Percentiles rank a stretch among this genome's conserved stretches.
phyloP scores from a whole-genome alignment of 2,797 vertebrate species.

The Lateolabrax maculatus region DNA sequence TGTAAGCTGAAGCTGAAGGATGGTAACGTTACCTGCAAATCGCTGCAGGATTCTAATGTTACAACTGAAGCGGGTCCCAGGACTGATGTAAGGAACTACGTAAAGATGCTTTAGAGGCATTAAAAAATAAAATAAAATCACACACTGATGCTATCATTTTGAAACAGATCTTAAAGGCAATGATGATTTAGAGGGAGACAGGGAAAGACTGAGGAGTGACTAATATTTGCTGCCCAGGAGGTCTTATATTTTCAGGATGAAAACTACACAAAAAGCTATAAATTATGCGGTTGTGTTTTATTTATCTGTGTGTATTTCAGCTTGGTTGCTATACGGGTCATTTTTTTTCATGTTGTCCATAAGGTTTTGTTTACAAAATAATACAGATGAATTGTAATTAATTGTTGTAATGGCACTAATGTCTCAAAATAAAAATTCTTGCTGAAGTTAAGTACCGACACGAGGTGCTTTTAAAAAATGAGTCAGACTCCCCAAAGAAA shows the following conservation, averaged over 20 bases:
- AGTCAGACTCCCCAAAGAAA: conserved; percentile 52
- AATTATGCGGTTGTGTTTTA: background rate
- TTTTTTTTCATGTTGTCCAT: background rate
- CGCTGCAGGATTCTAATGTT: background rate
- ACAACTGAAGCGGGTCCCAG: background rate
- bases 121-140: background rate
- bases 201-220: background rate
- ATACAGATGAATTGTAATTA: background rate
- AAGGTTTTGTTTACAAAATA: background rate
- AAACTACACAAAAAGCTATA: background rate
- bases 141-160: background rate
- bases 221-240: background rate
- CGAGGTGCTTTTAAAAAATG: conserved; percentile 50
- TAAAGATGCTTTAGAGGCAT: background rate
- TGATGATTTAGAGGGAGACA: background rate
- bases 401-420: conserved; percentile 26
- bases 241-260: background rate
- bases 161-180: background rate
- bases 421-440: conserved; percentile 22
- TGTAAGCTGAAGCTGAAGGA: background rate
- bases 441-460: conserved; percentile 50
- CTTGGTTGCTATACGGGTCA: background rate
- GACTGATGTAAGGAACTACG: background rate
- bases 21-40: background rate
- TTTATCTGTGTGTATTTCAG: conserved; percentile 4